These are phyloP conservation scores for Zelostemma sp. DNA, from an alignment of 1,140 invertebrate genomes.

Conservation along the genomic window DNA sequence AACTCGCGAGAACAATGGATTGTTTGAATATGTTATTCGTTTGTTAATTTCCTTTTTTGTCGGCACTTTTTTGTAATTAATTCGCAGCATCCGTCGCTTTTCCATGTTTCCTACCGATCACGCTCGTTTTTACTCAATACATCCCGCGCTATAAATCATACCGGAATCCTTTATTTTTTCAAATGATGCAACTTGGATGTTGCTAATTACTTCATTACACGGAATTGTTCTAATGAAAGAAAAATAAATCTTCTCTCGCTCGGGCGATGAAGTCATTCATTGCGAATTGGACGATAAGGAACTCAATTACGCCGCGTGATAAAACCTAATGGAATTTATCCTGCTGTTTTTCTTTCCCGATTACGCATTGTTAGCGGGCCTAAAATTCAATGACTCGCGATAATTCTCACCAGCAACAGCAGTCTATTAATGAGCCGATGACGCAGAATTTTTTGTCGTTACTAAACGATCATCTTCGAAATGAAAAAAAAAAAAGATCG, in stretches of 20 bases:
- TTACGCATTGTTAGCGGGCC: not conserved
- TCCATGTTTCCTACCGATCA: not conserved
- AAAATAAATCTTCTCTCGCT: not conserved
- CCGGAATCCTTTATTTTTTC: not conserved
- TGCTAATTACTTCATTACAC: slow-evolving; percentile 1
- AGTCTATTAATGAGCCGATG: not conserved
- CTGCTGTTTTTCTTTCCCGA: not conserved
- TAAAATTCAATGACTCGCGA: not conserved
- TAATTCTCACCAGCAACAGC: not conserved
- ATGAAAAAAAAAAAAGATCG: too few relatives aligned
- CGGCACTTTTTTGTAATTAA: slow-evolving; percentile 8
- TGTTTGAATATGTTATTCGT: slow-evolving; percentile 38
- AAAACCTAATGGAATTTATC: not conserved
- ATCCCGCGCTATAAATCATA: not conserved
- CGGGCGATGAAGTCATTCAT: not conserved
- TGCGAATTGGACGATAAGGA: not conserved
- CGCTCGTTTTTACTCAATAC: not conserved
- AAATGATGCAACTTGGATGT: not conserved
- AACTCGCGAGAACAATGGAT: slow-evolving; percentile 28
- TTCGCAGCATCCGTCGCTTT: too few relatives aligned
- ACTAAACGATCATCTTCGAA: too few relatives aligned
- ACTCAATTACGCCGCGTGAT: not conserved
- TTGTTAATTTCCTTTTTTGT: slow-evolving; percentile 33
- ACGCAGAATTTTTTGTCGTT: not conserved
- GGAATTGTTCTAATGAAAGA: not conserved